A percentile compares a stretch with the other conserved stretches of the same genome.
Evolutionary conservation across 2,113 vertebrate genomes (phyloP).

Genomic region (Brienomyrus brachyistius): DNA sequence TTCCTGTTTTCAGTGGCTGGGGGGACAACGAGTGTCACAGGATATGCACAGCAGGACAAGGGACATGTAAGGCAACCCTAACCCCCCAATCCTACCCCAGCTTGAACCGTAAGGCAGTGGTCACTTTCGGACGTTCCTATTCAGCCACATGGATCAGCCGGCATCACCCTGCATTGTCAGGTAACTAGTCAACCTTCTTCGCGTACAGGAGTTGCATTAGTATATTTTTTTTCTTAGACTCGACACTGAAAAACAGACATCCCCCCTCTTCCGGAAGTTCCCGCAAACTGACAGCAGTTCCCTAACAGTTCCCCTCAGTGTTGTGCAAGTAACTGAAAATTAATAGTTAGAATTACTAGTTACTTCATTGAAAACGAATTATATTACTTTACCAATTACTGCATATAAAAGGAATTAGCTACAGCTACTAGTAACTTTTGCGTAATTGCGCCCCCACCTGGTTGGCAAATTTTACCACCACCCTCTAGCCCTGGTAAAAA

Average conservation of each 20-base stretch:
- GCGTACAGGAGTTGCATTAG: neutral
- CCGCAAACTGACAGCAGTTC: neutral
- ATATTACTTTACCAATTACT: neutral
- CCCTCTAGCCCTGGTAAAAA: too few relatives aligned
- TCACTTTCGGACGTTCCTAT: neutral
- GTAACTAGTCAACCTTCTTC: neutral
- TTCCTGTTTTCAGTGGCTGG: neutral
- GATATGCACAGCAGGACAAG: neutral
- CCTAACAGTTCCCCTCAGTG: neutral
- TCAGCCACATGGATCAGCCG: neutral
- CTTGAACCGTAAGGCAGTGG: neutral
- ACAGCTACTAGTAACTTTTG: neutral
- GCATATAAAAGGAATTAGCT: neutral
- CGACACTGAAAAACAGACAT: too few relatives aligned
- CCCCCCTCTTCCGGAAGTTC: too few relatives aligned
- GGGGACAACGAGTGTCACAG: neutral
- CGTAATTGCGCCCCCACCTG: neutral
- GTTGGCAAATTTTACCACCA: too few relatives aligned
- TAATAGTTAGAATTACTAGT: neutral
- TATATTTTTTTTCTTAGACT: neutral
- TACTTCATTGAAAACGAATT: neutral
- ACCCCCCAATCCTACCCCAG: neutral
- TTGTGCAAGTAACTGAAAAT: neutral
- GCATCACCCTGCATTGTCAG: neutral
- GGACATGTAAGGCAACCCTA: neutral